Conservation (phyloP, 2,888 invertebrate genomes). For the Apotomis turbidana region DNA sequence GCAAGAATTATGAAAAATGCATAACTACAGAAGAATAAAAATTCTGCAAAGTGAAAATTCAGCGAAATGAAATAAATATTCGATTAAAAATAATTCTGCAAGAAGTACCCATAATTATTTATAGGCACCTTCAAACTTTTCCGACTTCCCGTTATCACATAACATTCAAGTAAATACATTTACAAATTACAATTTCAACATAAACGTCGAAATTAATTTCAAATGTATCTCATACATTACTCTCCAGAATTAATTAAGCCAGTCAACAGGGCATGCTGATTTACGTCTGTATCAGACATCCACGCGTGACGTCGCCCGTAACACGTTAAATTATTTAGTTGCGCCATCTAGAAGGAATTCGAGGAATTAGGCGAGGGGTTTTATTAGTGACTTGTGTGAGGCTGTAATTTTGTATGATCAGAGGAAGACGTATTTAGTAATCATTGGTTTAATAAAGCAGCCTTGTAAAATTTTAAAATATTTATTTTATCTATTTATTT, state of each 20-base stretch:
- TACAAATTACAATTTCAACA: conserved; percentile 21
- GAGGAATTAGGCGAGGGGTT: conserved; percentile 32
- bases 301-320: conserved; percentile 72
- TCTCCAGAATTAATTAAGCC: conserved; percentile 79
- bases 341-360: conserved; percentile 51
- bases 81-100: no score
- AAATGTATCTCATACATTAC: conserved; percentile 39
- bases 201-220: conserved; percentile 32
- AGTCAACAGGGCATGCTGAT: conserved; percentile 75
- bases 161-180: background rate
- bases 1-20: no score
- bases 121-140: no score
- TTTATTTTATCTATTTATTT: no score
- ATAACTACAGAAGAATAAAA: no score
- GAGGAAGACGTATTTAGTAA: conserved; percentile 13
- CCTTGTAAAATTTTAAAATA: background rate
- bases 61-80: no score
- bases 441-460: background rate
- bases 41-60: no score
- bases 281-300: conserved; percentile 66
- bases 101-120: no score
- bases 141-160: no score
- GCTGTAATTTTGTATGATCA: conserved; percentile 8
- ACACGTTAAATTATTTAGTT: conserved; percentile 71
- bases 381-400: conserved; percentile 33